Percentiles rank a stretch among this genome's conserved stretches.
Conservation (phyloP, 53 echinoderm and acorn worm species). For the Antedon mediterranea region DNA sequence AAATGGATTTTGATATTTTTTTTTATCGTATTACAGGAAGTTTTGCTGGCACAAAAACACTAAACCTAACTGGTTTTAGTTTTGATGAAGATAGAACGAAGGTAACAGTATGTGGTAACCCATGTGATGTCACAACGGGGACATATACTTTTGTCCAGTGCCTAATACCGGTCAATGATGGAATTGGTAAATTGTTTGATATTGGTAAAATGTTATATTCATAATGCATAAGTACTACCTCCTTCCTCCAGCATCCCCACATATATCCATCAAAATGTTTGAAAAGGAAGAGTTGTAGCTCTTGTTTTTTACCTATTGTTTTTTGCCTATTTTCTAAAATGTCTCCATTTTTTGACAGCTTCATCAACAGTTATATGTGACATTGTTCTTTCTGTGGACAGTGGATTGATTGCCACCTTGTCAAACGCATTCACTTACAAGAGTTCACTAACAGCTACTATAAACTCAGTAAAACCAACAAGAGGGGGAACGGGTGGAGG, state of each 20-base stretch:
- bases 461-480: slow-evolving; percentile 38
- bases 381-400: slow-evolving; percentile 39
- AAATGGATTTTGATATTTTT: too few species aligned
- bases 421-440: slow-evolving; percentile 49
- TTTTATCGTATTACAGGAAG: slow-evolving; percentile 77
- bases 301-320: too few species aligned
- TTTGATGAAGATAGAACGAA: slow-evolving; percentile 39
- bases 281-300: too few species aligned
- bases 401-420: slow-evolving; percentile 25
- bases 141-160: slow-evolving; percentile 45
- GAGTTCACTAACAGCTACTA: slow-evolving; percentile 53
- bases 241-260: too few species aligned
- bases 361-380: slow-evolving; percentile 32
- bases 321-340: too few species aligned
- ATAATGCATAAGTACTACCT: too few species aligned
- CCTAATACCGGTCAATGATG: slow-evolving; percentile 47
- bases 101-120: slow-evolving; percentile 54
- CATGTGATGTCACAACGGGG: slow-evolving; percentile 28
- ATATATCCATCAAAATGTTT: too few species aligned
- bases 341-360: neutral
- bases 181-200: slow-evolving; percentile 6
- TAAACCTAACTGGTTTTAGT: slow-evolving; percentile 49
- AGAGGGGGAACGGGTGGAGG: slow-evolving; percentile 94
- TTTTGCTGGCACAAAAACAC: slow-evolving; percentile 55
- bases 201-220: too few species aligned